Percentiles rank a stretch among this genome's conserved stretches.
These are phyloP conservation scores for Mustela lutreola DNA, from an alignment of 2,113 vertebrate species.

Conservation along the genomic window DNA sequence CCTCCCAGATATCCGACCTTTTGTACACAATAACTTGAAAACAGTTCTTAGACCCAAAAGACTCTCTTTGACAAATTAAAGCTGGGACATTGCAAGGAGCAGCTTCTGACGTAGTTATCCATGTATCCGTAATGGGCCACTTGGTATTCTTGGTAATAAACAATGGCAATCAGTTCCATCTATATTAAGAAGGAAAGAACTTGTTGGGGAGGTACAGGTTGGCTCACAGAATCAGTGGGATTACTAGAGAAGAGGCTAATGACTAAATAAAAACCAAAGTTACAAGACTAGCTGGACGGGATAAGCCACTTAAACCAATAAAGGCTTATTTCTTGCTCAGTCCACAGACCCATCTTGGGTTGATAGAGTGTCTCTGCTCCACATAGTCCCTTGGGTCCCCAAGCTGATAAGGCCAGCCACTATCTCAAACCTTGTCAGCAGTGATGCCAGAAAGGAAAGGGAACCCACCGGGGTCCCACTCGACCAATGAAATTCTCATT, in stretches of 20 bases:
- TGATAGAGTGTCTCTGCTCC: not conserved
- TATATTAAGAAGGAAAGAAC: slow-evolving; percentile 15
- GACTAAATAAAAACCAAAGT: slow-evolving; percentile 52
- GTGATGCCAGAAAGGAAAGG: not conserved
- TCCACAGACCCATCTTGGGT: not conserved
- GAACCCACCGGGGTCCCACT: not conserved
- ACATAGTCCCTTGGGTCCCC: not conserved
- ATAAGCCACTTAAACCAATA: slow-evolving; percentile 62
- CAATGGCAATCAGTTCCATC: not conserved
- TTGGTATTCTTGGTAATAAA: slow-evolving; percentile 2
- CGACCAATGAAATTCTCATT: not conserved
- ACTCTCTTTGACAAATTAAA: slow-evolving; percentile 8
- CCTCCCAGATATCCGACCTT: not conserved
- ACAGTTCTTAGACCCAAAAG: not conserved
- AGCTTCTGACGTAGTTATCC: not conserved
- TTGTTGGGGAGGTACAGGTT: not conserved
- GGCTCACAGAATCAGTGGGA: slow-evolving; percentile 14
- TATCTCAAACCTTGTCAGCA: not conserved
- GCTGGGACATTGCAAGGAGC: not conserved
- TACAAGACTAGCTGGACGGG: not conserved
- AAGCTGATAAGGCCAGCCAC: not conserved
- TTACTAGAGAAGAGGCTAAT: slow-evolving; percentile 24
- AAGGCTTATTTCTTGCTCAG: slow-evolving; percentile 59
- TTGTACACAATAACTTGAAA: not conserved
- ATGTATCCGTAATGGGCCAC: not conserved